Conservation (phyloP, 2,888 invertebrate species). For the Phrixothrix hirtus region DNA sequence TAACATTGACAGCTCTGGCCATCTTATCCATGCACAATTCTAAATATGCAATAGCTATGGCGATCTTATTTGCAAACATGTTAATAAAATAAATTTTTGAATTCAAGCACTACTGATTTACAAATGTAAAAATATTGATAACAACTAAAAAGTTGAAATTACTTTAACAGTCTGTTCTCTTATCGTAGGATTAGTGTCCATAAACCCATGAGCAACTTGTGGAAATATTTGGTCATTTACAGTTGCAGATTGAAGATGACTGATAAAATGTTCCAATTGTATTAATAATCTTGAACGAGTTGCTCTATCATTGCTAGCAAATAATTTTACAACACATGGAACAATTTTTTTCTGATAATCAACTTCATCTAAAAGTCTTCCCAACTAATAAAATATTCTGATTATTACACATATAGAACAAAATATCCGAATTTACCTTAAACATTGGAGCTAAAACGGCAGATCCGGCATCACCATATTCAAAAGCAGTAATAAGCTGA, state of each 20-base stretch:
- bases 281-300: slow-evolving; percentile 92
- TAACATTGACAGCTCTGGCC: no score
- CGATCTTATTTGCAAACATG: no score
- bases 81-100: no score
- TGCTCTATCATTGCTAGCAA: slow-evolving; percentile 92
- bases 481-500: slow-evolving; percentile 91
- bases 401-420: not conserved
- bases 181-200: slow-evolving; percentile 96
- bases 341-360: slow-evolving; percentile 97
- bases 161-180: slow-evolving; percentile 97
- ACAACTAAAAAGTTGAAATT: slow-evolving; percentile 37
- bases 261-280: slow-evolving; percentile 89
- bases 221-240: slow-evolving; percentile 96
- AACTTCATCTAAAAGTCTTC: slow-evolving; percentile 82
- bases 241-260: slow-evolving; percentile 75
- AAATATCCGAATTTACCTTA: slow-evolving; percentile 65
- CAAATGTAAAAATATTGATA: slow-evolving; percentile 3
- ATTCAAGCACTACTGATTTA: no score
- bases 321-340: slow-evolving; percentile 95
- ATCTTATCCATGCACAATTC: no score
- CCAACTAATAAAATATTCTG: slow-evolving; percentile 69
- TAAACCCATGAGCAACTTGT: slow-evolving; percentile 90
- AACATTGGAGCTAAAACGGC: slow-evolving; percentile 93
- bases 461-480: slow-evolving; percentile 97
- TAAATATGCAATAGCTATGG: no score